Evolutionary conservation across 2,888 invertebrate genomes (phyloP), one percentile per base, ranked within the genome.

Genomic region (Leptopterna dolabrata): DNA sequence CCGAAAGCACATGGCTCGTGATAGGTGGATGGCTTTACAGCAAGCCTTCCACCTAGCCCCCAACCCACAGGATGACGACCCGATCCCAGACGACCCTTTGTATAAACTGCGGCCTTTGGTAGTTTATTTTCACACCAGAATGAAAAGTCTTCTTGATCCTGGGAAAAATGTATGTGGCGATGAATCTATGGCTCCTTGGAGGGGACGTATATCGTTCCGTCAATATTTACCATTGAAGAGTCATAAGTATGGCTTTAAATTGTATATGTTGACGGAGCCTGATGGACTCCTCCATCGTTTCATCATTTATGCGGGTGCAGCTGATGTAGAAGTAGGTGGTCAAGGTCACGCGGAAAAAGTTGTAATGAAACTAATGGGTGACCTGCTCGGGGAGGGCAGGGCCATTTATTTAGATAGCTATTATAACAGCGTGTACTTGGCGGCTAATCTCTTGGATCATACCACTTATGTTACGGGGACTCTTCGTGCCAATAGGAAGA

Each of bases 161-260:
- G 90, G 89, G 0, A 90, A 90, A 89, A 76, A 91, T 30, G 87
- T 91, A 0, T 90, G 90, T 47, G 63, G 91, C 16, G 91, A 91
- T 88, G 91, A 91, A 81, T 90, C 90, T 0, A 90, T 91, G 91
- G 90, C 91, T 0, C 87, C 91, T 70, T 91, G 91, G 91, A 90
- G 91, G 27, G 91, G 91, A 3, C 89, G 91, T 9, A 83, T 91
- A 19, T 88, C 78, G 45, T 90, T 91, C 87, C 86, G 91, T 4
- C 91, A 92, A 88, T 91, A 91, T 51, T 91, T 91, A 11, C 90
- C 91, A 88, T 90, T 90, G 29, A 91, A 91, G 89, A 82, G 90
- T 0, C 91, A 91, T 55, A 92, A 91, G 88, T 91, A 91, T 89
- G 91, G 91, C 0, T 90, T 91, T 0, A 91, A 91, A 88, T 70